Percentiles rank a stretch among this genome's conserved stretches.
Conservation (phyloP, 2,888 invertebrate genomes). For the Erebia palarica region DNA sequence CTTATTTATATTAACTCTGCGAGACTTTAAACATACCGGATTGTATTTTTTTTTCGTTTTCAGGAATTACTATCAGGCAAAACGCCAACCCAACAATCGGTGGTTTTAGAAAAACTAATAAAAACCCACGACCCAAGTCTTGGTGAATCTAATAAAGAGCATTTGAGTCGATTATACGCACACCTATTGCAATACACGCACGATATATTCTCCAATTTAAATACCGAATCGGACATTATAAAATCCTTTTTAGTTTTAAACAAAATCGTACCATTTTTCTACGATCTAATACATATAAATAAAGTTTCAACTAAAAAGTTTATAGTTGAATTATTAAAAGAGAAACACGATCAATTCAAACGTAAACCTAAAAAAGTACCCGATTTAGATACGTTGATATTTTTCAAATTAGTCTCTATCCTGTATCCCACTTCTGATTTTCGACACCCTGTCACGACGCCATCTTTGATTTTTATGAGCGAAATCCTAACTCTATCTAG, state of each 20-base stretch:
- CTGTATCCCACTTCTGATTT: slow-evolving; percentile 96
- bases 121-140: slow-evolving; percentile 94
- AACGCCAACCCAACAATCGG: slow-evolving; percentile 84
- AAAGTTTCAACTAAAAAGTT: slow-evolving; percentile 86
- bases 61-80: slow-evolving; percentile 83
- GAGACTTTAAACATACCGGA: too few relatives aligned
- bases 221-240: slow-evolving; percentile 65
- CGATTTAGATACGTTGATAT: slow-evolving; percentile 86
- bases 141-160: slow-evolving; percentile 89
- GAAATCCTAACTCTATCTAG: slow-evolving; percentile 87
- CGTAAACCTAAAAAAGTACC: slow-evolving; percentile 84
- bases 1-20: too few relatives aligned
- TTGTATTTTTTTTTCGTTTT: slow-evolving; percentile 41
- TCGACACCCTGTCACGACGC: slow-evolving; percentile 93
- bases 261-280: slow-evolving; percentile 81
- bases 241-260: slow-evolving; percentile 84
- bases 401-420: slow-evolving; percentile 90
- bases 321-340: slow-evolving; percentile 86
- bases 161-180: slow-evolving; percentile 87
- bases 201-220: slow-evolving; percentile 79
- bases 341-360: slow-evolving; percentile 86
- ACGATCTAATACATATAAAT: slow-evolving; percentile 87
- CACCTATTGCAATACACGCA: slow-evolving; percentile 90
- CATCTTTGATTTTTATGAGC: slow-evolving; percentile 91
- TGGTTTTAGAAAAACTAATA: slow-evolving; percentile 90